Base-by-base conservation (phyloP, 2,888 invertebrate genomes). In the Ophion obscuratus region DNA sequence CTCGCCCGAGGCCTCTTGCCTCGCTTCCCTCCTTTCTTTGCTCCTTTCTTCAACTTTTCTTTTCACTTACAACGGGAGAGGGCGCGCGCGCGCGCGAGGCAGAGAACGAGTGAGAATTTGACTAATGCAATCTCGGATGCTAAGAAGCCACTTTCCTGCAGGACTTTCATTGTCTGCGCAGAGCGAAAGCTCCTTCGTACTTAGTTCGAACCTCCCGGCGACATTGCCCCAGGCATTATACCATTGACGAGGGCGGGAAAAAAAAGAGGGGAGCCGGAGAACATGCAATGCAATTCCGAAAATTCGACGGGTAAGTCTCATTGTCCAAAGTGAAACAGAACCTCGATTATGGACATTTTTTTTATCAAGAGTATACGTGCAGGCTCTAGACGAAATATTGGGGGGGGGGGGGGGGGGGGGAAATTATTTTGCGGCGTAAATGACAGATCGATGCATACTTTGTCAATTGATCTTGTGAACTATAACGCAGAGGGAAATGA, bases 61-160 rank as follows among this genome's bases (percentile, higher is more conserved):
- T 85, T 87, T 87, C 83, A 86, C 81, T 85, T 75, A 71, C 78
- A 75, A 61, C 81, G 70, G 71, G 66, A 70, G 80, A 20, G 62
- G 44, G 40, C 24, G n/a, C 31, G 71, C 7, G 61, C 17, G 67
- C 31, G 71, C 7, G 61, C 17, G 67, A 31, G 24, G n/a, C 61
- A 61, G 86, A 78, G 76, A 81, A 84, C 86, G 89, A 91, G 89
- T 89, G 88, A 90, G 90, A 92, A 92, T 92, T 92, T 92, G 92
- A 92, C 92, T 92, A 92, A 92, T 92, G 92, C 89, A 92, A 92
- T 92, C 90, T 91, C 87, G 88, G 89, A 92, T 92, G 92, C 92
- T 92, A 92, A 92, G 91, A 92, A 92, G 92, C 91, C 90, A 91
- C 91, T 92, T 88, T 90, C 86, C 78, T 83, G 61, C 85, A 80